These are phyloP conservation scores for Eupleurogrammus muticus DNA, from an alignment of 2,797 vertebrate species.

Conservation along the genomic window DNA sequence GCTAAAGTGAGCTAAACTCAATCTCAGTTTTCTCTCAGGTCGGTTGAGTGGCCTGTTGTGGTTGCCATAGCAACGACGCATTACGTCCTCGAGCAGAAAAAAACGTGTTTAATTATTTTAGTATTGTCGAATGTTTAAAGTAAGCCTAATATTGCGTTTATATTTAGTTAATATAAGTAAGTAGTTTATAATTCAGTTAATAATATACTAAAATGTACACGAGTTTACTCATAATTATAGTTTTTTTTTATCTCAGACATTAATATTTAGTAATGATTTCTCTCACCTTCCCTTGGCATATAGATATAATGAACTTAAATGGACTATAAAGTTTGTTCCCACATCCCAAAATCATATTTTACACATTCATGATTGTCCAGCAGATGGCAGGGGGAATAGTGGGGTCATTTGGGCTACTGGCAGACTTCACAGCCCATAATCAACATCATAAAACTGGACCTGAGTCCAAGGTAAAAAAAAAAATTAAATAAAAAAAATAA, in stretches of 20 bases:
- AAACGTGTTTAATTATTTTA: too few relatives aligned
- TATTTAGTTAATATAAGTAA: rapidly evolving
- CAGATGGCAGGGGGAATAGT: constrained; percentile 42
- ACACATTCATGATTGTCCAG: constrained; percentile 43
- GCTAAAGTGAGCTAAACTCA: constrained; percentile 36
- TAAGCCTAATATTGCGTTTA: background rate
- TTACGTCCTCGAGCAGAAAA: background rate
- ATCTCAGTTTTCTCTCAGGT: constrained; percentile 44
- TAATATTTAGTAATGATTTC: too few relatives aligned
- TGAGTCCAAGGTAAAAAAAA: constrained; percentile 38
- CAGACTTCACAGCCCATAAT: too few relatives aligned
- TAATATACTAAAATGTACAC: background rate
- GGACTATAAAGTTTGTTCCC: background rate
- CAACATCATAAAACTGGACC: constrained; percentile 10
- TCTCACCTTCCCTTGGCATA: too few relatives aligned
- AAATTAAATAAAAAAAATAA: too few relatives aligned
- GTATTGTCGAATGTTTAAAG: background rate
- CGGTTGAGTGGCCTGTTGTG: constrained; percentile 22
- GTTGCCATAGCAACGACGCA: constrained; percentile 66
- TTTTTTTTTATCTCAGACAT: too few relatives aligned
- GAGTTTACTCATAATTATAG: background rate
- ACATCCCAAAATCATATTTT: background rate
- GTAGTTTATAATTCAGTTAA: rapidly evolving
- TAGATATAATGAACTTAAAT: too few relatives aligned
- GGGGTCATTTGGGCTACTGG: too few relatives aligned